phyloP scores from a whole-genome alignment of 1,140 invertebrate species.

The Bactericera cockerelli region DNA sequence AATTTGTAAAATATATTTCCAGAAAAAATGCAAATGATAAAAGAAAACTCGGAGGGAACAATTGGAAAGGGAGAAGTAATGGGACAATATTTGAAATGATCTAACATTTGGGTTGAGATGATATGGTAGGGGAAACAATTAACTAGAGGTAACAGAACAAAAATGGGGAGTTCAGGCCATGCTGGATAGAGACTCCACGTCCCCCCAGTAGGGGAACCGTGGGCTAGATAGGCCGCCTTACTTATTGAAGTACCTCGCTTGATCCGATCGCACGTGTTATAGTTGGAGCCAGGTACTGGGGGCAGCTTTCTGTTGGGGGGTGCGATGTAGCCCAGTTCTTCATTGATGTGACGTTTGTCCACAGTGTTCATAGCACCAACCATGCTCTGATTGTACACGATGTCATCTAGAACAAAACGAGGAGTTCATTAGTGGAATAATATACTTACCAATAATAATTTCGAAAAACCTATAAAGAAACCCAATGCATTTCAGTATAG shows the following conservation, averaged over 20 bases:
- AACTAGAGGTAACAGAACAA: too few relatives aligned
- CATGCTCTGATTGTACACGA: conserved; percentile 70
- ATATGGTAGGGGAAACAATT: too few relatives aligned
- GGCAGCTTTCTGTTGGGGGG: conserved; percentile 80
- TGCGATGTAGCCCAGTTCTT: conserved; percentile 81
- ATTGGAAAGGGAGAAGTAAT: too few relatives aligned
- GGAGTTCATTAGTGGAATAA: too few relatives aligned
- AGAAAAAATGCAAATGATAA: too few relatives aligned
- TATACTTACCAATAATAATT: conserved; percentile 16
- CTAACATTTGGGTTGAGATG: too few relatives aligned
- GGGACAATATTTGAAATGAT: too few relatives aligned
- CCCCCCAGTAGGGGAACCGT: too few relatives aligned
- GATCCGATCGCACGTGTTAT: conserved; percentile 83
- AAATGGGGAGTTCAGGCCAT: conserved; percentile 7
- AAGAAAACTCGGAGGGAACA: too few relatives aligned
- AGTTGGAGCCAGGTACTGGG: conserved; percentile 78
- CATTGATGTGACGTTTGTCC: conserved; percentile 66
- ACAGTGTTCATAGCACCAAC: conserved; percentile 48
- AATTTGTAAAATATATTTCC: too few relatives aligned
- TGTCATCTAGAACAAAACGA: conserved; percentile 50
- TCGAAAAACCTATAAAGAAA: neutral
- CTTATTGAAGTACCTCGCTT: conserved; percentile 81
- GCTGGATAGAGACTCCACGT: too few relatives aligned
- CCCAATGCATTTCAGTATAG: too few relatives aligned
- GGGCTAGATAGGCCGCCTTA: conserved; percentile 34